phyloP scores from a whole-genome alignment of 53 echinoderm and acorn worm genomes.

The Holothuria leucospilota region DNA sequence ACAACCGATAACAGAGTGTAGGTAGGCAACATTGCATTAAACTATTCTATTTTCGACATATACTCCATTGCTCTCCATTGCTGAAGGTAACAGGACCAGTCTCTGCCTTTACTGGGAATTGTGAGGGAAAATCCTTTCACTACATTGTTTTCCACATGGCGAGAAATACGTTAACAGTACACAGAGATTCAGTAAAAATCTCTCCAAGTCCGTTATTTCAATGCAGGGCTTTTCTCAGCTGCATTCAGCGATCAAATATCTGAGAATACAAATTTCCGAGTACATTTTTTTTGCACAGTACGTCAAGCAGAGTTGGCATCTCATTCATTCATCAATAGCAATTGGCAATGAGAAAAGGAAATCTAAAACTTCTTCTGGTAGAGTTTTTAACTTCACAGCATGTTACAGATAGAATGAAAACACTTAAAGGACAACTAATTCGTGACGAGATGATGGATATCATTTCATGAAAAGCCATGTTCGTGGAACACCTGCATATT shows the following conservation, averaged over 20 bases:
- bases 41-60: constrained; percentile 56
- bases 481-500: constrained; percentile 71
- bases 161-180: constrained; percentile 65
- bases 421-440: constrained; percentile 55
- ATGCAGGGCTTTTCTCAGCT: constrained; percentile 64
- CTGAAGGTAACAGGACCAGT: constrained; percentile 78
- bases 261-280: constrained; percentile 58
- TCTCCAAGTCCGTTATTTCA: constrained; percentile 74
- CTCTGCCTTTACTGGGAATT: constrained; percentile 60
- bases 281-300: constrained; percentile 84
- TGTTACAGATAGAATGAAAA: constrained; percentile 54
- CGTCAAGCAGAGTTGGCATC: constrained; percentile 69
- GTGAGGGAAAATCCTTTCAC: constrained; percentile 71
- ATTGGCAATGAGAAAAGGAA: constrained; percentile 77
- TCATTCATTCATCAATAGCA: constrained; percentile 71
- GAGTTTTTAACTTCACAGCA: constrained; percentile 43
- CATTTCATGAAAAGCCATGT: constrained; percentile 65
- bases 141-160: constrained; percentile 73
- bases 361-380: constrained; percentile 33
- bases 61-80: constrained; percentile 68
- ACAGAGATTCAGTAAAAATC: constrained; percentile 61
- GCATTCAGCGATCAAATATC: constrained; percentile 84
- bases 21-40: constrained; percentile 53
- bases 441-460: constrained; percentile 56
- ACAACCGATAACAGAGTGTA: constrained; percentile 69